These are phyloP conservation scores for Drosophila baimaii DNA, from an alignment of 1,140 invertebrate species.

Conservation along the genomic window DNA sequence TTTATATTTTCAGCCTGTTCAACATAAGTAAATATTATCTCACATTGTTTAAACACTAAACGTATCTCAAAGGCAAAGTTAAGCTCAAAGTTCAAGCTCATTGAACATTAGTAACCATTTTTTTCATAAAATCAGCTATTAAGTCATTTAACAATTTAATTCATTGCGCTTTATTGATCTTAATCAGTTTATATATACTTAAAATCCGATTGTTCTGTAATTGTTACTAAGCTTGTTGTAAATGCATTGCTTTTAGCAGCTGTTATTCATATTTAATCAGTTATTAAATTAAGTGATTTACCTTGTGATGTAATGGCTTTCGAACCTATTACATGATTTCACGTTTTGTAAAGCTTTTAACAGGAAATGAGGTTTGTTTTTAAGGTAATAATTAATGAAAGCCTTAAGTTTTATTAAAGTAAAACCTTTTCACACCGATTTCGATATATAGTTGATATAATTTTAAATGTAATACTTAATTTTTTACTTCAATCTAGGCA, in stretches of 20 bases:
- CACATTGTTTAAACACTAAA: background rate
- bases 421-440: background rate
- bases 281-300: constrained; percentile 3
- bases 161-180: background rate
- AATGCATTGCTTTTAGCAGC: background rate
- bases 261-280: too few relatives aligned
- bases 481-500: background rate
- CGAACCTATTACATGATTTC: background rate
- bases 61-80: background rate
- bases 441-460: background rate
- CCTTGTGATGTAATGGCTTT: background rate
- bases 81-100: constrained; percentile 25
- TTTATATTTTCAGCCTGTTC: background rate
- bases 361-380: background rate
- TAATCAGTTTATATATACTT: background rate
- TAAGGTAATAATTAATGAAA: too few relatives aligned
- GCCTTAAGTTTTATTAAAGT: too few relatives aligned
- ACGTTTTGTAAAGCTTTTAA: background rate
- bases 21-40: constrained; percentile 3
- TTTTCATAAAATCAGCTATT: background rate
- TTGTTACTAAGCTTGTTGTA: background rate
- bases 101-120: constrained; percentile 16
- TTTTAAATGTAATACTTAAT: background rate
- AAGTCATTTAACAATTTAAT: background rate
- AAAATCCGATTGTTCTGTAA: constrained; percentile 4